Evolutionary conservation across 2,113 vertebrate genomes (phyloP).

Genomic region (Semnopithecus entellus): DNA sequence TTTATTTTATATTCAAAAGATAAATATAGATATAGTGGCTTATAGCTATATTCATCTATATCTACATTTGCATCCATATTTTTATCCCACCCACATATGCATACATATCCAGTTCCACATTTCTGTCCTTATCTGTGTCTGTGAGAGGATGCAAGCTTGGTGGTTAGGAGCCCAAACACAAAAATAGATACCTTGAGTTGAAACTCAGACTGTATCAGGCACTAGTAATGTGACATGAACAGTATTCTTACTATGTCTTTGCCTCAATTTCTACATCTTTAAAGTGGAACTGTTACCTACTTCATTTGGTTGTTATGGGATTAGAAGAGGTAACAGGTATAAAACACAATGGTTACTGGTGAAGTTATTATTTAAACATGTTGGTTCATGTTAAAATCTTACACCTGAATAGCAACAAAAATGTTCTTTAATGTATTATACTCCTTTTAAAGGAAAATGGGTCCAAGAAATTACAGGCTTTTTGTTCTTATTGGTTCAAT

Average conservation of each 20-base stretch:
- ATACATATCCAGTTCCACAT: background rate
- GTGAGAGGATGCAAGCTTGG: background rate
- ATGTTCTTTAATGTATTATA: background rate
- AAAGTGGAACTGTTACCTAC: background rate
- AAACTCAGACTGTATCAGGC: background rate
- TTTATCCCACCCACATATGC: conserved; percentile 15
- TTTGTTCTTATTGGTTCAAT: background rate
- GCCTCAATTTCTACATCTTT: background rate
- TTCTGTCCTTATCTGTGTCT: background rate
- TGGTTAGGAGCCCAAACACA: background rate
- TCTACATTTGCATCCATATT: conserved; percentile 25
- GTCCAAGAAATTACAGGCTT: background rate
- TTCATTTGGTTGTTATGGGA: background rate
- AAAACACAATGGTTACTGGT: background rate
- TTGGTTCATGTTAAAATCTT: background rate
- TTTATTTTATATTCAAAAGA: conserved; percentile 46
- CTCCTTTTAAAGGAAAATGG: background rate
- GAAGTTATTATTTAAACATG: conserved; percentile 23
- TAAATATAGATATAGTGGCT: conserved; percentile 7
- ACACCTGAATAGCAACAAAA: background rate
- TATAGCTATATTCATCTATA: conserved; percentile 8
- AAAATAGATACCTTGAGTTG: conserved; percentile 12
- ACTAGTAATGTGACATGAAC: background rate
- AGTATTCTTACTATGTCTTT: background rate
- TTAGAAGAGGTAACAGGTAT: background rate